These are phyloP conservation scores for Sialis fuliginosa DNA, from an alignment of 2,888 invertebrate genomes.

Conservation along the genomic window DNA sequence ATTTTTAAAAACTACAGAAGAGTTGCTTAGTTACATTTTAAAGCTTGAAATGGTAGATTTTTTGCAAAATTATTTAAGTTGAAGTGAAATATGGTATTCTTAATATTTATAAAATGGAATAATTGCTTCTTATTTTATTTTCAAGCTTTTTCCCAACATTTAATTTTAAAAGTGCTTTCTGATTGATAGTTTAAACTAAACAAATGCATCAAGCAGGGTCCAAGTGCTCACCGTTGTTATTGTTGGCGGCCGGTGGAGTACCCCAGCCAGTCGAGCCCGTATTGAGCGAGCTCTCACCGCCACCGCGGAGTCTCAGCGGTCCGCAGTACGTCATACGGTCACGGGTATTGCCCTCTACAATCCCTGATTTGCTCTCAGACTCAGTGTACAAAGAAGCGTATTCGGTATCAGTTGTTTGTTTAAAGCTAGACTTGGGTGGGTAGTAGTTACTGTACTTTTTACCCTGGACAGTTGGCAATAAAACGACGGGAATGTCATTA, in stretches of 20 bases:
- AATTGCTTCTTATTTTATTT: no score
- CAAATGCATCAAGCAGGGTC: no score
- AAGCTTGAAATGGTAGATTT: neutral
- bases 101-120: no score
- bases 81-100: no score
- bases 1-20: neutral
- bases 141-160: no score
- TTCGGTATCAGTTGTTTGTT: constrained; percentile 5
- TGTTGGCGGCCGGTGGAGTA: constrained; percentile 49
- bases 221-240: constrained; percentile 30
- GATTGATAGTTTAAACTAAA: no score
- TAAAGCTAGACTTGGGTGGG: constrained; percentile 7
- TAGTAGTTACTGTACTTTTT: constrained; percentile 7
- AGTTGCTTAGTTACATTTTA: neutral
- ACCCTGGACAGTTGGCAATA: constrained; percentile 7
- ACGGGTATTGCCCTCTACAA: no score
- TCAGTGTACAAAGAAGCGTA: constrained; percentile 7
- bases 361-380: constrained; percentile 8
- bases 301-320: constrained; percentile 50
- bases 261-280: constrained; percentile 61
- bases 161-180: no score
- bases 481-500: constrained; percentile 7
- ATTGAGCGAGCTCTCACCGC: constrained; percentile 67
- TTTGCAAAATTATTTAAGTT: no score
- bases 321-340: constrained; percentile 8